Conservation (phyloP, 2,113 vertebrate species). For the Enhydra lutris region DNA sequence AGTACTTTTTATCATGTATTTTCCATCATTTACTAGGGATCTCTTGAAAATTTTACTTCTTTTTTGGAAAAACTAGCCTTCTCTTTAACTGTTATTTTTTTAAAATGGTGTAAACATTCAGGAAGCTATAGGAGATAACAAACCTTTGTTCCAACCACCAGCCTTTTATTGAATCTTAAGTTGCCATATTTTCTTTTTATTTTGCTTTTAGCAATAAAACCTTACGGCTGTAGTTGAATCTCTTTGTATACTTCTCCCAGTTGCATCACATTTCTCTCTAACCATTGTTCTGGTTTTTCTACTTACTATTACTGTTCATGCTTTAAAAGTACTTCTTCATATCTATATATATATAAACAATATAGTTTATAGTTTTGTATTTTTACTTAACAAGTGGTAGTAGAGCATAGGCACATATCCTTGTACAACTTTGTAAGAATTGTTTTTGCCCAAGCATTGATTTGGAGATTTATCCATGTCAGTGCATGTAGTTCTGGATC, state of each 20-base stretch:
- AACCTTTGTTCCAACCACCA: neutral
- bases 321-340: neutral
- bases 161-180: neutral
- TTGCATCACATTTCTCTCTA: neutral
- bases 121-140: neutral
- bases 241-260: neutral
- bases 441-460: neutral
- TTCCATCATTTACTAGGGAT: neutral
- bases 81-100: neutral
- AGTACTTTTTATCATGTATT: neutral
- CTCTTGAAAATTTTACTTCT: neutral
- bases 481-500: neutral
- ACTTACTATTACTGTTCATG: neutral
- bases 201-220: neutral
- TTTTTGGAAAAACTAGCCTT: neutral
- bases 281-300: neutral
- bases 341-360: neutral
- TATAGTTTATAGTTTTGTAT: neutral
- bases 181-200: neutral
- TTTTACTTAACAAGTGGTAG: neutral
- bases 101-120: neutral
- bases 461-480: neutral
- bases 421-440: neutral
- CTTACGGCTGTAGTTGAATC: neutral
- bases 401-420: neutral